Evolutionary conservation across 2,113 vertebrate species (phyloP).

Genomic region (Danio rerio): DNA sequence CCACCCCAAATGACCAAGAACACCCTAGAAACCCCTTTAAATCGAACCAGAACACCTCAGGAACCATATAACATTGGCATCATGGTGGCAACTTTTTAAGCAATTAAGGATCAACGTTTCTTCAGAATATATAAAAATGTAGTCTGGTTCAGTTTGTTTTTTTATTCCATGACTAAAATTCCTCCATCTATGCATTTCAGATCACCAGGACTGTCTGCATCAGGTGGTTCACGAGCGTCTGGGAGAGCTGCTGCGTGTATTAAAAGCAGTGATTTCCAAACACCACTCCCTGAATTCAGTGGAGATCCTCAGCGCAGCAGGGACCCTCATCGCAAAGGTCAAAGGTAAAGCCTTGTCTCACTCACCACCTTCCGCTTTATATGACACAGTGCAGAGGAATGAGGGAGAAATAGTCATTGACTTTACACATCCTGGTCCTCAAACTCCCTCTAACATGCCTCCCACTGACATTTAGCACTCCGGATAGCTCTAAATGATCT

Average conservation of each 20-base stretch:
- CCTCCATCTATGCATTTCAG: slow-evolving; percentile 67
- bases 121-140: no score
- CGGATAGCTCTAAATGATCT: slow-evolving; percentile 7
- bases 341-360: slow-evolving; percentile 84
- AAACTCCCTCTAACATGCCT: not conserved
- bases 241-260: slow-evolving; percentile 87
- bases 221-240: slow-evolving; percentile 90
- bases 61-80: no score
- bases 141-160: not conserved
- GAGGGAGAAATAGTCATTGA: not conserved
- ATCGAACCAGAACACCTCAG: no score
- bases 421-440: not conserved
- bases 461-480: not conserved
- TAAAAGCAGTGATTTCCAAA: slow-evolving; percentile 89
- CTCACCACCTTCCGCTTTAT: not conserved
- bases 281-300: slow-evolving; percentile 93
- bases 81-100: no score
- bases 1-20: no score
- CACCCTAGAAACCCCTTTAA: no score
- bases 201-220: slow-evolving; percentile 87
- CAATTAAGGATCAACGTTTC: no score
- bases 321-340: slow-evolving; percentile 90
- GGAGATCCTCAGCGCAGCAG: slow-evolving; percentile 92
- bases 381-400: slow-evolving; percentile 3
- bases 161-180: slow-evolving; percentile 6